Evolutionary conservation across 1,140 invertebrate genomes (phyloP).

Genomic region (Drosophila sproati): DNA sequence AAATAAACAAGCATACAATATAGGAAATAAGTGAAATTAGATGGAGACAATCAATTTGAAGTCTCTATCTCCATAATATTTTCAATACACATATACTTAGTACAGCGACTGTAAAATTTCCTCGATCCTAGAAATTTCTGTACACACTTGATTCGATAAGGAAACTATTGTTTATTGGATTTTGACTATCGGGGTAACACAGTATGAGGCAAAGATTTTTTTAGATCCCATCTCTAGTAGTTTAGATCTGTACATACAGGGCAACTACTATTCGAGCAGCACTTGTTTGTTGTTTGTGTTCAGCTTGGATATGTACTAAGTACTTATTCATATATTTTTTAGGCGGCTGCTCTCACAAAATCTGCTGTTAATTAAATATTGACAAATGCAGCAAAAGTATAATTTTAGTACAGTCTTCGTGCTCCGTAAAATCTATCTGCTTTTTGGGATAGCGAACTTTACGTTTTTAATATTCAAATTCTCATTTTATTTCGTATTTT

Average conservation of each 20-base stretch:
- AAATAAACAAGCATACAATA: too few species aligned
- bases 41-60: too few species aligned
- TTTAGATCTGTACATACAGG: not conserved
- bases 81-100: too few species aligned
- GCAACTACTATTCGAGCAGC: not conserved
- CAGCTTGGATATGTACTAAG: constrained; percentile 7
- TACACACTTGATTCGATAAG: too few species aligned
- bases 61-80: too few species aligned
- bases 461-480: not conserved
- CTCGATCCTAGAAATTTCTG: too few species aligned
- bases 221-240: too few species aligned
- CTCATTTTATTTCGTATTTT: not conserved
- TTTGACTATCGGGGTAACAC: too few species aligned
- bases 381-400: constrained; percentile 35
- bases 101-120: too few species aligned
- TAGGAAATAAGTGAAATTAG: too few species aligned
- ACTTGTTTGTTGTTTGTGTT: not conserved
- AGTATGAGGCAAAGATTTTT: too few species aligned
- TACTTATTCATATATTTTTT: constrained; percentile 13
- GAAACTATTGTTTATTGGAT: too few species aligned
- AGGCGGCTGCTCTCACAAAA: constrained; percentile 16
- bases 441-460: constrained; percentile 1
- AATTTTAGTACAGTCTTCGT: not conserved
- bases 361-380: constrained; percentile 62
- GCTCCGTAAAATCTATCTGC: not conserved